phyloP scores from a whole-genome alignment of 2,797 vertebrate species.

The Acanthopagrus latus region DNA sequence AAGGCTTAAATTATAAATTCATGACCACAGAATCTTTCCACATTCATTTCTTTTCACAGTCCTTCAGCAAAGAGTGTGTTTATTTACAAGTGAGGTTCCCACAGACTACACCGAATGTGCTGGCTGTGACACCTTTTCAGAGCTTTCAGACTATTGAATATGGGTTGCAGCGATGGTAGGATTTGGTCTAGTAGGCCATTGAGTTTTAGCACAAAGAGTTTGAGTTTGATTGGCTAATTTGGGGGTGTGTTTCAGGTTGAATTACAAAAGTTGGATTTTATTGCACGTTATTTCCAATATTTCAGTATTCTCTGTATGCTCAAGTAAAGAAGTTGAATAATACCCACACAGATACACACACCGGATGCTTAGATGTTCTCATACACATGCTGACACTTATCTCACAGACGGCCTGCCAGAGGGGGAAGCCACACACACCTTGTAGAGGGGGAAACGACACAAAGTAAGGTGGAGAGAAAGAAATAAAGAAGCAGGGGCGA shows the following conservation, averaged over 20 bases:
- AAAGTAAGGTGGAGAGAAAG: neutral
- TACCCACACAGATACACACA: neutral
- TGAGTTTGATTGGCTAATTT: neutral
- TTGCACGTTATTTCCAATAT: neutral
- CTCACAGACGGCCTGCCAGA: slow-evolving; percentile 52
- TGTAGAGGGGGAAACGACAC: slow-evolving; percentile 1
- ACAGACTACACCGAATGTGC: slow-evolving; percentile 2
- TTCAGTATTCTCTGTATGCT: neutral
- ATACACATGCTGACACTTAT: slow-evolving; percentile 60
- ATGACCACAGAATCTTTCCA: slow-evolving; percentile 9
- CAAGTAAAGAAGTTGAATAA: neutral
- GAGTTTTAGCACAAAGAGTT: neutral
- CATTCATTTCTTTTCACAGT: neutral
- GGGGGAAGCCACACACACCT: slow-evolving; percentile 48
- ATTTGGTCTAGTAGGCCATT: neutral
- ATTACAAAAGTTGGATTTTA: neutral
- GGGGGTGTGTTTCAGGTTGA: neutral
- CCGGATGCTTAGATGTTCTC: slow-evolving; percentile 36
- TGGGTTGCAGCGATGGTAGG: neutral
- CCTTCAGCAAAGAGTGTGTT: slow-evolving; percentile 1
- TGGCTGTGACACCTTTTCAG: neutral
- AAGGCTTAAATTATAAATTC: neutral
- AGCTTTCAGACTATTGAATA: no score
- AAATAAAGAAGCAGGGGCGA: slow-evolving; percentile 8
- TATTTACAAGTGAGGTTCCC: neutral